Percentiles rank a stretch among this genome's conserved stretches.
Conservation (phyloP, 2,888 invertebrate species). For the Chelonus formosanus region DNA sequence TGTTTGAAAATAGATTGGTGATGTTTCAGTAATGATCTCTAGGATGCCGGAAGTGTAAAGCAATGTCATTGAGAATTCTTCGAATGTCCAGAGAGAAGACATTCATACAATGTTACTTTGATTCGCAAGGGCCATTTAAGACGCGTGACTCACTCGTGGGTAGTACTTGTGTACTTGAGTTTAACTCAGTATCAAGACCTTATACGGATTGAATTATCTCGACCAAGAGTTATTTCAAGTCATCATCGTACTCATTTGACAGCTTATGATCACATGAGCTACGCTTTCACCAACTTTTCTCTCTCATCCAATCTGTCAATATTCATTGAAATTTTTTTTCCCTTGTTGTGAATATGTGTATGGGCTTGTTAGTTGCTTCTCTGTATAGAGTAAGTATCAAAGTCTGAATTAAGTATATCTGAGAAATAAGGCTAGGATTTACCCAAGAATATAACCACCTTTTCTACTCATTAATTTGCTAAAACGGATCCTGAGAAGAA, state of each 20-base stretch:
- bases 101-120: slow-evolving; percentile 16
- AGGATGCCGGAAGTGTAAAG: too few relatives aligned
- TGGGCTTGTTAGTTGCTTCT: not conserved
- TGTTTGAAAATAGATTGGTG: too few relatives aligned
- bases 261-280: slow-evolving; percentile 6
- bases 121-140: slow-evolving; percentile 28
- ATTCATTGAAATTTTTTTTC: slow-evolving; percentile 20
- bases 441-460: slow-evolving; percentile 12
- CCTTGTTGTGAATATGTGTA: not conserved
- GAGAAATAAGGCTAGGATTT: slow-evolving; percentile 1
- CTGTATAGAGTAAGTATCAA: slow-evolving; percentile 8
- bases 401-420: slow-evolving; percentile 9
- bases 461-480: slow-evolving; percentile 43
- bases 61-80: too few relatives aligned
- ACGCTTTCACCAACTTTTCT: slow-evolving; percentile 21
- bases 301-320: slow-evolving; percentile 1
- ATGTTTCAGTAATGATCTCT: too few relatives aligned
- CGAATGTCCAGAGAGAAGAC: too few relatives aligned
- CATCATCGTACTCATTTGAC: slow-evolving; percentile 25
- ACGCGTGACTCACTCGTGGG: slow-evolving; percentile 22
- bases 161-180: not conserved
- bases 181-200: slow-evolving; percentile 22
- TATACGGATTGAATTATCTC: slow-evolving; percentile 38
- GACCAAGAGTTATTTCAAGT: slow-evolving; percentile 38
- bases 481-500: slow-evolving; percentile 40